Evolutionary conservation across 1,140 invertebrate genomes (phyloP), one percentile per base, ranked within the genome.

Genomic region (Caenorhabditis tropicalis): DNA sequence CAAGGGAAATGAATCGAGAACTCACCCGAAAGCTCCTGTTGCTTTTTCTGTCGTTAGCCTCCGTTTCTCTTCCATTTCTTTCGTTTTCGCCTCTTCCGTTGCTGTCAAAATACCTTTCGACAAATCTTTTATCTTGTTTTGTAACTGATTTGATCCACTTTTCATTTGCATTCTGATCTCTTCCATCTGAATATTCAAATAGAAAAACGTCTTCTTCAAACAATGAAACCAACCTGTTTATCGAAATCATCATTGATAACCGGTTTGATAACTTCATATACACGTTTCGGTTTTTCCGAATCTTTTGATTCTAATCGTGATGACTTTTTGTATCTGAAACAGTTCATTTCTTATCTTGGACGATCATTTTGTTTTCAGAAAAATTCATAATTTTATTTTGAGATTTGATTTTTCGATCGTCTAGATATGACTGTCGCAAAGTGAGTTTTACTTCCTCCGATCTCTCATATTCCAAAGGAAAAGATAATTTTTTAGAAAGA

Each of bases 221-320:
- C 0, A 74, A 27, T 51, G 29, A 16, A 29, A 27, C 49, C 0
- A 29, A 90, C 88, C 88, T 89, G 89, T 49, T 90, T 89, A 58
- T 89, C 89, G 43, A 89, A 89, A 36, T 89, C 86, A 82, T 89
- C 89, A 48, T 90, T 86, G 21, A 89, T 82, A 7, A 89, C 86
- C 24, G 89, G 89, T 51, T 91, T 89, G 24, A 89, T 86, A 48
- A 90, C 88, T 31, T 88, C 87, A 31, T 87, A 84, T 15, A 80
- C 88, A 24, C 85, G 82, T 49, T 88, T 79, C 80, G 90, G 86
- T 16, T 79, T 88, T n/a, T 85, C 39, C 27, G 58, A 81, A 36
- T 83, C 81, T 58, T 81, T 86, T 9, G 79, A 80, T 56, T 84
- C 86, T 39, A 91, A 65, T 19, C 86, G 85, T 46, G 81, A 85